Conservation (phyloP, 2,797 vertebrate species). For the Lagorchestes hirsutus region DNA sequence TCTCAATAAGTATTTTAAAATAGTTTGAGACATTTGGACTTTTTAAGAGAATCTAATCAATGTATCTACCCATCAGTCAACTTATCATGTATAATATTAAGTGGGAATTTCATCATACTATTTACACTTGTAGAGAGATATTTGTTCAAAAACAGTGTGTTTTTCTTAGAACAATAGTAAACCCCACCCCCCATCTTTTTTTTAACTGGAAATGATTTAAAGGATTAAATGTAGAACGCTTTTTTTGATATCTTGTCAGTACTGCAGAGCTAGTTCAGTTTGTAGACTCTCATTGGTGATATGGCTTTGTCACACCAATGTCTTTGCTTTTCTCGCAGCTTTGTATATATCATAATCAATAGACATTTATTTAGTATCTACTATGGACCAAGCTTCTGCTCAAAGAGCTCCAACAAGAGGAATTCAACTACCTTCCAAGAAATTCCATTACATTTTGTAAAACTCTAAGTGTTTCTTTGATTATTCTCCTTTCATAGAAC, state of each 20-base stretch:
- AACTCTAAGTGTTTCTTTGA: neutral
- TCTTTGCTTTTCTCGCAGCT: neutral
- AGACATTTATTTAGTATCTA: neutral
- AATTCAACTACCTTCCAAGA: neutral
- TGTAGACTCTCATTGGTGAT: neutral
- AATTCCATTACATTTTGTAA: neutral
- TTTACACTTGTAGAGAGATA: neutral
- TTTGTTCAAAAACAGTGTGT: neutral
- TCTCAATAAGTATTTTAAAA: neutral
- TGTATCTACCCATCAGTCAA: neutral
- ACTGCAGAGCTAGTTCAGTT: neutral
- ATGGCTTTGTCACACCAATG: neutral
- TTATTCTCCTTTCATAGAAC: neutral
- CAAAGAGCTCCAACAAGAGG: neutral
- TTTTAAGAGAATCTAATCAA: neutral
- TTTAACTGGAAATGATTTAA: neutral
- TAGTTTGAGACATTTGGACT: neutral
- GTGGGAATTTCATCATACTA: neutral
- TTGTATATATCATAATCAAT: neutral
- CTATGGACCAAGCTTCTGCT: neutral
- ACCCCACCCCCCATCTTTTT: neutral
- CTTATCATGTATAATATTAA: neutral
- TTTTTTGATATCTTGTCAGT: neutral
- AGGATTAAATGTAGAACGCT: neutral
- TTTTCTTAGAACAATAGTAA: neutral